Percentiles rank a stretch among this genome's conserved stretches.
These are phyloP conservation scores for Arctia plantaginis DNA, from an alignment of 2,888 invertebrate genomes.

Conservation along the genomic window DNA sequence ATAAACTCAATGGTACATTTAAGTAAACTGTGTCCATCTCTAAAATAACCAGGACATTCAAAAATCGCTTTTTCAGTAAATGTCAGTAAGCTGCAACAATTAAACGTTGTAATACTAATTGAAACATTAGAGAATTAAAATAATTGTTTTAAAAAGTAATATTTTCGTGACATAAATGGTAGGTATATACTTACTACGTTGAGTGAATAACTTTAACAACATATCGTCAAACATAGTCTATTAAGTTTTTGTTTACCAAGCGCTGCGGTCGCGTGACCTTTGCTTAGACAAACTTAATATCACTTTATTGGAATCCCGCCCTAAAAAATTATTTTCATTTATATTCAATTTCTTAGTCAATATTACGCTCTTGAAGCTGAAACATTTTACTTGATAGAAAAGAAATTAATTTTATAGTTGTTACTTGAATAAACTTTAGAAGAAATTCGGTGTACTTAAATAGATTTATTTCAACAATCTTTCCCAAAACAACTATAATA, in stretches of 20 bases:
- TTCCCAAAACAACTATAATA: background rate
- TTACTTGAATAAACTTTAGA: background rate
- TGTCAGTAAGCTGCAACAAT: background rate
- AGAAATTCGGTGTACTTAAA: background rate
- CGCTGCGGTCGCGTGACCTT: conserved; percentile 50
- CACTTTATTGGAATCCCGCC: conserved; percentile 38
- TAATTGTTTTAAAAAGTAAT: background rate
- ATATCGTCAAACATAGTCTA: background rate
- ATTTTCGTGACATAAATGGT: background rate
- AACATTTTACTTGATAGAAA: background rate
- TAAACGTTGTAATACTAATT: background rate
- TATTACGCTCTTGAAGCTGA: background rate
- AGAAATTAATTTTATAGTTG: background rate
- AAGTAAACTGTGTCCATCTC: background rate
- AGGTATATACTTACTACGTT: conserved; percentile 4
- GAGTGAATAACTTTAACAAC: conserved; percentile 5
- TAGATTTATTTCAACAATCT: background rate
- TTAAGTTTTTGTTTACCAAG: conserved; percentile 46
- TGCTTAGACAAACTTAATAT: conserved; percentile 52
- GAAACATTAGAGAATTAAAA: background rate
- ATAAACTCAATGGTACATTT: background rate
- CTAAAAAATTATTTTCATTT: conserved; percentile 16
- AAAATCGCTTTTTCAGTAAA: background rate
- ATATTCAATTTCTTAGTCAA: conserved; percentile 4
- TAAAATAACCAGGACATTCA: background rate